Evolutionary conservation across 2,888 invertebrate species (phyloP), one percentile per base, ranked within the genome.

Genomic region (Caenorhabditis sp.): DNA sequence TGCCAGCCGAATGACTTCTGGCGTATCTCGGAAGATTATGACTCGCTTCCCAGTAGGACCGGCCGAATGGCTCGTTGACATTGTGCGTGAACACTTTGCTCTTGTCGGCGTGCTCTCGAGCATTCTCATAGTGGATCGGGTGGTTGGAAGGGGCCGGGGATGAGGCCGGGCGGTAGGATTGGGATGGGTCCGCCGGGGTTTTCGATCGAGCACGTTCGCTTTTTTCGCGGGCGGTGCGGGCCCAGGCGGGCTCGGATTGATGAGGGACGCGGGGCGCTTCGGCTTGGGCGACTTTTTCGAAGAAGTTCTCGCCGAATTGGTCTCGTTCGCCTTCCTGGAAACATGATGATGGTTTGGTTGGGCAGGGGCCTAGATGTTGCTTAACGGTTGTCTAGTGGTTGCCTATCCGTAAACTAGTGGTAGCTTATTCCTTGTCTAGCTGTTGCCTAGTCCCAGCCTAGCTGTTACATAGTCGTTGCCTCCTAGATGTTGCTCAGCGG

Each of bases 231-330:
- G 86, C 88, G 51, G 82, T 84, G 0, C 79, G 60, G 5, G 86
- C 85, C 88, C 88, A 88, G 20, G 28, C 35, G 2, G 88, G 88
- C 69, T 88, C 88, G 80, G 85, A 77, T 55, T 81, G 71, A 44
- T 70, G 40, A 1, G 85, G 86, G 35, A 85, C 80, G 11, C 82
- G 86, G 20, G 87, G 86, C 37, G 87, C 84, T 55, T 87, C 87
- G 51, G 86, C 87, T 28, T 82, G 74, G 24, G 87, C 86, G 11
- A 87, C 85, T 60, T 87, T 86, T 56, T 87, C 85, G 78, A 80
- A 82, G 53, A 86, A 86, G 64, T 83, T 83, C 24, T 82, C 83
- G 32, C 87, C 87, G 70, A 85, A 87, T 24, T 68, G 55, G 11
- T 80, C 84, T 28, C 69, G 68, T 44, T 82, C 82, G 32, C 77